Conservation (phyloP, 2,113 vertebrate genomes). For the Phoxinus phoxinus region DNA sequence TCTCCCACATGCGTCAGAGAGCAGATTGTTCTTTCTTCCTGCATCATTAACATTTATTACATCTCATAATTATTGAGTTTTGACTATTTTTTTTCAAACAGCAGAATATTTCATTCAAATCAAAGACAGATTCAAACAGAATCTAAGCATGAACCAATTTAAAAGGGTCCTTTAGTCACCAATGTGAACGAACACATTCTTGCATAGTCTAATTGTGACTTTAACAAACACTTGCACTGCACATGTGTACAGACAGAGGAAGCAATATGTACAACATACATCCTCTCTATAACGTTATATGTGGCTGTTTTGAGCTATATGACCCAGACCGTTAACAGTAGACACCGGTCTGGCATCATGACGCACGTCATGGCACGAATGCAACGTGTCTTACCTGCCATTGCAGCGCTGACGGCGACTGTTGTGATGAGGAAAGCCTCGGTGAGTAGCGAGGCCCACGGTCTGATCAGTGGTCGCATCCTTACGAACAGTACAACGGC, state of each 20-base stretch:
- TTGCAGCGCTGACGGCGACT: slow-evolving; percentile 56
- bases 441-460: slow-evolving; percentile 58
- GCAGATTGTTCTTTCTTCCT: slow-evolving; percentile 27
- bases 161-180: neutral
- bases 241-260: neutral
- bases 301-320: neutral
- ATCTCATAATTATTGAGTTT: too few relatives aligned
- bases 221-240: neutral
- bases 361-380: neutral
- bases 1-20: slow-evolving; percentile 49
- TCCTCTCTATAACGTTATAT: neutral
- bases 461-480: slow-evolving; percentile 46
- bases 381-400: slow-evolving; percentile 45
- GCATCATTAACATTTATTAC: neutral
- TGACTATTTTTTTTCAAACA: neutral
- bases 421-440: slow-evolving; percentile 55
- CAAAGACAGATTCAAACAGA: neutral
- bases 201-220: neutral
- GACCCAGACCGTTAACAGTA: neutral
- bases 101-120: neutral
- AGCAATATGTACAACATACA: neutral
- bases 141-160: neutral
- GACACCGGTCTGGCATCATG: neutral
- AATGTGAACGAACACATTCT: neutral
- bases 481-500: slow-evolving; percentile 53